These are phyloP conservation scores for Drosophila trichaetosa DNA, from an alignment of 2,888 invertebrate genomes.

Conservation along the genomic window DNA sequence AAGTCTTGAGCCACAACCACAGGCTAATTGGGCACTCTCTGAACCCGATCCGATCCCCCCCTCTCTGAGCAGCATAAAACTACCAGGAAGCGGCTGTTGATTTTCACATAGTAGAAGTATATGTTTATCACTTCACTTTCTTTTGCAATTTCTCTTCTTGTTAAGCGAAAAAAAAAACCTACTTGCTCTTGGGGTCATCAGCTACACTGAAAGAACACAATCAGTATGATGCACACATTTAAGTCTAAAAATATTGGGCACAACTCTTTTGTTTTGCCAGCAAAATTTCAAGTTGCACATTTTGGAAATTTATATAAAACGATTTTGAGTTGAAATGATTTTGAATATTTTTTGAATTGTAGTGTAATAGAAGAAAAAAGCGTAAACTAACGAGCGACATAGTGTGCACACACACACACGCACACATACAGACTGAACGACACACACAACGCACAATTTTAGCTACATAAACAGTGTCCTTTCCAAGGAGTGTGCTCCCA, in stretches of 20 bases:
- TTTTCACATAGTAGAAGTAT: slow-evolving; percentile 21
- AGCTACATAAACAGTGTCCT: slow-evolving; percentile 35
- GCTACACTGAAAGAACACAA: slow-evolving; percentile 1
- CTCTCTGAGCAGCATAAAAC: neutral
- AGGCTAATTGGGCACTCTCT: slow-evolving; percentile 35
- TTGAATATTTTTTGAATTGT: neutral
- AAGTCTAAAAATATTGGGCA: neutral
- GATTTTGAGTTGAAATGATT: neutral
- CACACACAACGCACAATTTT: slow-evolving; percentile 3
- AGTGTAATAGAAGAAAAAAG: slow-evolving; percentile 12
- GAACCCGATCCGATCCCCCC: neutral
- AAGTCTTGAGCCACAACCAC: slow-evolving; percentile 44
- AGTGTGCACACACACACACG: slow-evolving; percentile 1
- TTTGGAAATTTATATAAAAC: neutral
- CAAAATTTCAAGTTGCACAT: neutral
- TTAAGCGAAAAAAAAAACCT: neutral
- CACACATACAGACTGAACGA: neutral
- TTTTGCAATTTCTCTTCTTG: slow-evolving; percentile 22
- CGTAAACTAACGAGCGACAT: slow-evolving; percentile 36
- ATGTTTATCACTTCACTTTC: slow-evolving; percentile 54
- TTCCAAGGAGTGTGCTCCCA: slow-evolving; percentile 22
- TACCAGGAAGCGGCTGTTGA: slow-evolving; percentile 36
- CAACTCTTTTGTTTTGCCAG: neutral
- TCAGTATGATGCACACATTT: neutral
- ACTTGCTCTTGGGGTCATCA: neutral